Evolutionary conservation across 2,113 vertebrate species (phyloP).

Genomic region (Serilophus lunatus): DNA sequence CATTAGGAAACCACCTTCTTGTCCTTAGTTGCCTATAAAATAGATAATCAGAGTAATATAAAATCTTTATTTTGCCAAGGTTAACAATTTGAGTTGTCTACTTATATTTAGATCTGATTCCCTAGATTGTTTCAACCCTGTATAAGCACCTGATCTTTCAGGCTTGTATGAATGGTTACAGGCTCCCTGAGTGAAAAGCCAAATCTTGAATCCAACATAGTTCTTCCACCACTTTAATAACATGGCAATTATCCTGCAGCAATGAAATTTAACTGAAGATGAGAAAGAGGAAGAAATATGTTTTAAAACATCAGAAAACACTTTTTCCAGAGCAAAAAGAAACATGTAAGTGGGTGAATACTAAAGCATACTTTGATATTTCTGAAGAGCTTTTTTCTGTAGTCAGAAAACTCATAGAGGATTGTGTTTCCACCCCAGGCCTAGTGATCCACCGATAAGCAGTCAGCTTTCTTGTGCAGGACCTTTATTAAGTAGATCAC

Average conservation of each 20-base stretch:
- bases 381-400: background rate
- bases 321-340: background rate
- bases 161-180: background rate
- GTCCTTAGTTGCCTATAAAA: background rate
- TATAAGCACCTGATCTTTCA: background rate
- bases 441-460: background rate
- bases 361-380: background rate
- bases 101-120: background rate
- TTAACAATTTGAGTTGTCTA: background rate
- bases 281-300: background rate
- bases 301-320: background rate
- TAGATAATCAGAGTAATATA: background rate
- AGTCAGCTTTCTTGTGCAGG: background rate
- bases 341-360: background rate
- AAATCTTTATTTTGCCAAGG: background rate
- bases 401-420: background rate
- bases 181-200: background rate
- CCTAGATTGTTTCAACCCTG: background rate
- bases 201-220: background rate
- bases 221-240: background rate
- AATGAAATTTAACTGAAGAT: background rate
- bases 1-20: background rate
- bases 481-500: background rate
- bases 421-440: background rate
- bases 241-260: background rate